phyloP scores from a whole-genome alignment of 2,113 vertebrate genomes.

The Myrmecobius fasciatus region DNA sequence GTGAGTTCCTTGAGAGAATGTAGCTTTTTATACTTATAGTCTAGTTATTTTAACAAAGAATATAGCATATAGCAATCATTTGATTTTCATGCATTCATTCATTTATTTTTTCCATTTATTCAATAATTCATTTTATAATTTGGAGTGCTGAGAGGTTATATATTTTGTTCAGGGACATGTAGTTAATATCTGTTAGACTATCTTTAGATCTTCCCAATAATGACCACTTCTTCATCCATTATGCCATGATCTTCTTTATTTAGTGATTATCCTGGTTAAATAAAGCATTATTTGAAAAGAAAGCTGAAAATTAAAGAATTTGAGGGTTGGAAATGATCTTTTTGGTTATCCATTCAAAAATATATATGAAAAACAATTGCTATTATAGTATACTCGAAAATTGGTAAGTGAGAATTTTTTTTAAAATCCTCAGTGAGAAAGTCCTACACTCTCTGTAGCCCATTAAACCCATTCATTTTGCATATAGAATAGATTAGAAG shows the following conservation, averaged over 20 bases:
- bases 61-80: neutral
- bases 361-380: neutral
- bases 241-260: neutral
- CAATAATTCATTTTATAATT: neutral
- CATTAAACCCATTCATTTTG: neutral
- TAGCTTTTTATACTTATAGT: neutral
- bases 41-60: neutral
- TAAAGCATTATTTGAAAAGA: neutral
- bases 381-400: neutral
- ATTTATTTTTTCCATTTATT: neutral
- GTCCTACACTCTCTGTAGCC: accelerated
- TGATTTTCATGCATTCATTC: neutral
- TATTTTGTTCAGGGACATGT: neutral
- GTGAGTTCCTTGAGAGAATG: neutral
- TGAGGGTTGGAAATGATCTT: neutral
- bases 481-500: neutral
- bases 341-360: neutral
- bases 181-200: neutral
- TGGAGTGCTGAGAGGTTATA: neutral
- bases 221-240: neutral
- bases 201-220: neutral
- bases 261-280: neutral
- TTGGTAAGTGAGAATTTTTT: neutral
- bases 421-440: neutral
- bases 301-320: neutral